Evolutionary conservation across 1,140 invertebrate genomes (phyloP).

Genomic region (Piezodorus guildinii): DNA sequence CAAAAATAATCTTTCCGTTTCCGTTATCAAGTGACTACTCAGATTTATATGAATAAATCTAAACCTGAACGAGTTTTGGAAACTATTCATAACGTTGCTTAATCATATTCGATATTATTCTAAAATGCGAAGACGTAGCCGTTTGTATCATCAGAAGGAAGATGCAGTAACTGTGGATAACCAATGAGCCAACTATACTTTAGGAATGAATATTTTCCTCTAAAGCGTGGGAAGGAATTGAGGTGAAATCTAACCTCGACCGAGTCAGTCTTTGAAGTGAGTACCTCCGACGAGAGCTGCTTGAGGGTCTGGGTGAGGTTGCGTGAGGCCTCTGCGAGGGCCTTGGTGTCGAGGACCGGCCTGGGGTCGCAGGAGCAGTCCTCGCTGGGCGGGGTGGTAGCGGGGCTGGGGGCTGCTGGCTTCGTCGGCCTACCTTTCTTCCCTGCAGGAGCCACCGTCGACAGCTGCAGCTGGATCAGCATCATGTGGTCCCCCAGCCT

Average conservation of each 20-base stretch:
- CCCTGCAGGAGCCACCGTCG: conserved; percentile 51
- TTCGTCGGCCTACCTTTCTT: conserved; percentile 32
- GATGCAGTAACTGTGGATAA: no score
- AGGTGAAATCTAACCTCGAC: conserved; percentile 16
- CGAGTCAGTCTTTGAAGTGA: conserved; percentile 41
- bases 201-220: background rate
- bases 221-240: background rate
- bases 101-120: no score
- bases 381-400: conserved; percentile 25
- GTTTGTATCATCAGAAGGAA: no score
- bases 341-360: conserved; percentile 52
- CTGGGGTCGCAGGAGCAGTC: conserved; percentile 25
- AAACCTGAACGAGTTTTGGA: no score
- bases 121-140: no score
- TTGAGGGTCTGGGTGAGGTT: conserved; percentile 84
- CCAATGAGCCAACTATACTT: no score
- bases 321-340: conserved; percentile 74
- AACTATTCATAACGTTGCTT: no score
- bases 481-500: conserved; percentile 91
- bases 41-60: no score
- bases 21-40: no score
- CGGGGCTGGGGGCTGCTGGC: background rate
- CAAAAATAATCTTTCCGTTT: no score
- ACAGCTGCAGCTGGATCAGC: conserved; percentile 87
- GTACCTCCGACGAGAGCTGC: conserved; percentile 78